Evolutionary conservation across 2,113 vertebrate species (phyloP).

Genomic region (Smithornis capensis): DNA sequence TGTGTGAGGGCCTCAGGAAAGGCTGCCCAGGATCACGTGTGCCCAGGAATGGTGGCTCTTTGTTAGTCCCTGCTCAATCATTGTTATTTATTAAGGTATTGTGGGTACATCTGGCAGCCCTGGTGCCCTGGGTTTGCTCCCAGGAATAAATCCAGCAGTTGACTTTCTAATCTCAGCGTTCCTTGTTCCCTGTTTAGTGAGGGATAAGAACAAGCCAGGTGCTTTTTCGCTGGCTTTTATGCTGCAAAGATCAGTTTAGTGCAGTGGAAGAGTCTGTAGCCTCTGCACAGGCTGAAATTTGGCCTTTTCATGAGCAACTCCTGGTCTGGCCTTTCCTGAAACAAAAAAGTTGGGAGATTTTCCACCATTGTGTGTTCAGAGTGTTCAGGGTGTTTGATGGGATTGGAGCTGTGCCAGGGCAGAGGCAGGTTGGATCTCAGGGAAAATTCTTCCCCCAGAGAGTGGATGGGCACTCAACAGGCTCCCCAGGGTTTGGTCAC

Average conservation of each 20-base stretch:
- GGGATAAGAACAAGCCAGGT: background rate
- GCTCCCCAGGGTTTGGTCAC: background rate
- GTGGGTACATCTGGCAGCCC: background rate
- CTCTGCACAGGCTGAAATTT: background rate
- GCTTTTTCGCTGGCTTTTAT: background rate
- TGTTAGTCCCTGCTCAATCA: background rate
- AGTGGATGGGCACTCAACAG: background rate
- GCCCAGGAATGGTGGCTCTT: background rate
- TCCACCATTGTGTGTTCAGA: fast-evolving
- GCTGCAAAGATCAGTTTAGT: background rate
- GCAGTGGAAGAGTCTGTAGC: background rate
- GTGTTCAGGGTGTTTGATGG: background rate
- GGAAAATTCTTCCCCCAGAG: background rate
- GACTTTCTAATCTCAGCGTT: background rate
- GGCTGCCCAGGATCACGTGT: background rate
- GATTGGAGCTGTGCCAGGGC: background rate
- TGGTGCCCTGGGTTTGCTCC: background rate
- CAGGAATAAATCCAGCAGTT: background rate
- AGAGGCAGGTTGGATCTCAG: background rate
- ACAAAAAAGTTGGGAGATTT: background rate
- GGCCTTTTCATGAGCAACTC: background rate
- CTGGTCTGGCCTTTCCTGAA: background rate
- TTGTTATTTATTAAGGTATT: background rate
- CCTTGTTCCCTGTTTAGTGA: background rate
- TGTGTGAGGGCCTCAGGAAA: background rate